Evolutionary conservation across 2,888 invertebrate species (phyloP), one percentile per base, ranked within the genome.

Genomic region (Pomacea canaliculata): DNA sequence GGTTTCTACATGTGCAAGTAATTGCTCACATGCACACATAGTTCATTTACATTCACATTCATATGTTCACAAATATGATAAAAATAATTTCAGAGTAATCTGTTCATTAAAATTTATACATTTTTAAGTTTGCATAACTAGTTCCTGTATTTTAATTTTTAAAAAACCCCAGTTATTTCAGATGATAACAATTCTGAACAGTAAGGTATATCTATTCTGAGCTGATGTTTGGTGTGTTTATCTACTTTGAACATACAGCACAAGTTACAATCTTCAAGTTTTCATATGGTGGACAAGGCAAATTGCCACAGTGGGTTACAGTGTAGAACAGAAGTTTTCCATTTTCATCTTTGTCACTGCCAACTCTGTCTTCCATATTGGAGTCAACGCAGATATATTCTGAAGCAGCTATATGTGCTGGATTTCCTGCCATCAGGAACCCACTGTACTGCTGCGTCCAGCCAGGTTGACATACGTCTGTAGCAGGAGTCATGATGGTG

Each of bases 401-500:
- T n/a, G 51, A 56, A 67, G 73, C 68, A n/a, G 67, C 68, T 23
- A 9, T 19, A 59, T 73, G 73, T 4, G 19, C 16, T 4, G 13
- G 27, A 9, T 60, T 8, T 48, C 73, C 73, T 7, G 73, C 60
- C 16, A 66, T 16, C n/a, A 73, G 68, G 23, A 67, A 48, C 37
- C 73, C 73, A 13, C 37, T n/a, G 68, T 73, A 73, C 68, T 73
- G 59, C 19, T 27, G 18, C n/a, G 60, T 68, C 73, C 73, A 73
- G 12, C 73, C 73, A 7, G 59, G 27, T 37, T 59, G 56, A n/a
- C 73, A 73, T 59, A 67, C 27, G 48, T n/a, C 59, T 49, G 73
- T 73, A 60, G 68, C 48, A 59, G 73, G 73, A 8, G 67, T 27
- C 73, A 73, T 73, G 73, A 73, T 73, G 68, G 67, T 73, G 46